A percentile compares a stretch with the other conserved stretches of the same genome.
Evolutionary conservation across 1,140 invertebrate species (phyloP).

Genomic region (Heliothis virescens): DNA sequence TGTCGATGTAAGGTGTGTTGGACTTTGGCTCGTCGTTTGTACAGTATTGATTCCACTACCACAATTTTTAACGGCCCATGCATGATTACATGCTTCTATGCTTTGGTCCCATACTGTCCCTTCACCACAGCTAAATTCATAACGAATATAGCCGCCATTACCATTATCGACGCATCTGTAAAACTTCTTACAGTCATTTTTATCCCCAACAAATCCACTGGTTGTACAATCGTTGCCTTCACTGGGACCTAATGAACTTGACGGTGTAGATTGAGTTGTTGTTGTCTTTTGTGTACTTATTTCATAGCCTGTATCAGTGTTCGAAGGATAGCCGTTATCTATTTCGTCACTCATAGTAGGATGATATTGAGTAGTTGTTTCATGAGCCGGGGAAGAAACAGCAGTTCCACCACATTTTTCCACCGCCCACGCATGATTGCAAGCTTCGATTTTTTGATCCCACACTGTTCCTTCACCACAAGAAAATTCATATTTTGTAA

Average conservation of each 20-base stretch:
- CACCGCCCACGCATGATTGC: conserved; percentile 88
- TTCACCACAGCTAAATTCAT: conserved; percentile 88
- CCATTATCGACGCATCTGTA: conserved; percentile 88
- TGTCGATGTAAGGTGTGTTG: conserved; percentile 11
- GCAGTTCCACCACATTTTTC: conserved; percentile 83
- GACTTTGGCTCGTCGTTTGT: neutral
- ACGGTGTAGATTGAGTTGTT: neutral
- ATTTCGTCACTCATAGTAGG: conserved; percentile 20
- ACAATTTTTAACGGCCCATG: conserved; percentile 80
- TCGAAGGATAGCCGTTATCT: conserved; percentile 13
- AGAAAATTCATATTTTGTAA: conserved; percentile 87
- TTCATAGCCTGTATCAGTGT: neutral
- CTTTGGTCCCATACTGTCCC: conserved; percentile 78
- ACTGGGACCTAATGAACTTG: neutral
- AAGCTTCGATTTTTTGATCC: conserved; percentile 87
- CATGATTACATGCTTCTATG: conserved; percentile 74
- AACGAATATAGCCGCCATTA: conserved; percentile 86
- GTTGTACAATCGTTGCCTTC: conserved; percentile 71
- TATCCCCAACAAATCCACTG: conserved; percentile 86
- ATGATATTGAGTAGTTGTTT: conserved; percentile 11
- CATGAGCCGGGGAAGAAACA: neutral
- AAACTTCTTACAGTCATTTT: conserved; percentile 88
- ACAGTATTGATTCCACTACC: conserved; percentile 41
- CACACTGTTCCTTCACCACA: conserved; percentile 90
- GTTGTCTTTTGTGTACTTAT: conserved; percentile 11